Conservation (phyloP, 2,797 vertebrate species). For the Macropus fuliginosus region DNA sequence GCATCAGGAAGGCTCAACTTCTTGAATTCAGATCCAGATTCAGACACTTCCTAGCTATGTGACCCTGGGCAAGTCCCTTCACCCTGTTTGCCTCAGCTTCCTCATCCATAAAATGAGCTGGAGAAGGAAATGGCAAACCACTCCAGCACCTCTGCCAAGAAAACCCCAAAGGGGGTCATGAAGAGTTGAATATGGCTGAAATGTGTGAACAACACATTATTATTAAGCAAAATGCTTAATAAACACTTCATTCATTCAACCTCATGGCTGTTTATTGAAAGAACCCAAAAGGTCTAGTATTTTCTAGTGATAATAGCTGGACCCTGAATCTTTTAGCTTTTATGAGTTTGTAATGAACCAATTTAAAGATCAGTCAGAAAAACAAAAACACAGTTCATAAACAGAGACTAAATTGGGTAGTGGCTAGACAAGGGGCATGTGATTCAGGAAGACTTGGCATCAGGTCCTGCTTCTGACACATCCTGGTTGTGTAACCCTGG, state of each 20-base stretch:
- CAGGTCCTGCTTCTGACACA: not conserved
- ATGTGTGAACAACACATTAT: not conserved
- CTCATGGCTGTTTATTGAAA: not conserved
- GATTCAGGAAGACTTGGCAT: not conserved
- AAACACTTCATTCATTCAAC: not conserved
- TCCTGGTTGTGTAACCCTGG: not conserved
- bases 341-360: not conserved
- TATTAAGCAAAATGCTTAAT: not conserved
- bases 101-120: not conserved
- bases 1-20: not conserved
- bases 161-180: not conserved
- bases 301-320: not conserved
- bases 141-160: not conserved
- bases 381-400: not conserved
- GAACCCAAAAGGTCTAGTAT: not conserved
- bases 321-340: not conserved
- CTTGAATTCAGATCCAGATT: not conserved
- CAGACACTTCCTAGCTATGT: not conserved
- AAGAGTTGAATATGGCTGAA: not conserved
- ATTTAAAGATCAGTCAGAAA: not conserved
- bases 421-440: not conserved
- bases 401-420: not conserved
- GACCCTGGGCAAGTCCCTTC: not conserved
- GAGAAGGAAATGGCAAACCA: not conserved
- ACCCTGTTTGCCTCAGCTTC: not conserved